phyloP scores from a whole-genome alignment of 1,140 invertebrate species.

The Plectrocnemia conspersa region DNA sequence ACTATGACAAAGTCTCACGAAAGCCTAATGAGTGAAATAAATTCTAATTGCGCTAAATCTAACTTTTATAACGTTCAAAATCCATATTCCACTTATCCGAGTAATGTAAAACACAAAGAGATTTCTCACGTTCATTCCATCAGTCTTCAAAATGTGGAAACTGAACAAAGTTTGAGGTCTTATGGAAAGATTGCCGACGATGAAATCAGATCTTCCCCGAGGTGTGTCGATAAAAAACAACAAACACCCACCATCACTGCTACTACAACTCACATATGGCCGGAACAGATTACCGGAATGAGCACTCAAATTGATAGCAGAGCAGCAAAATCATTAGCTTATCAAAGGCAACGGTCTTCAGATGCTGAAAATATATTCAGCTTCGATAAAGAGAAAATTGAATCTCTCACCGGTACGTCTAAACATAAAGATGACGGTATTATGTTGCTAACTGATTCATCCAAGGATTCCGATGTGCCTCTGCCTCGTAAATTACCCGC shows the following conservation, averaged over 20 bases:
- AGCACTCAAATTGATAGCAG: slow-evolving; percentile 52
- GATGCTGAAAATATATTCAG: slow-evolving; percentile 61
- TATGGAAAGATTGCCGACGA: slow-evolving; percentile 33
- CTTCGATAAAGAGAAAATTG: slow-evolving; percentile 65
- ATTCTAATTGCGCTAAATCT: slow-evolving; percentile 50
- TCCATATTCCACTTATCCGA: slow-evolving; percentile 57
- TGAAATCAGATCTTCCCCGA: slow-evolving; percentile 25
- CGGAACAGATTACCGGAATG: slow-evolving; percentile 52
- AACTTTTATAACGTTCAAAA: slow-evolving; percentile 62
- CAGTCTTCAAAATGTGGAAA: slow-evolving; percentile 62
- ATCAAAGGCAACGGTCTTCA: slow-evolving; percentile 50
- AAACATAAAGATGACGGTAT: slow-evolving; percentile 44
- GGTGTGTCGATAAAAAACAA: slow-evolving; percentile 29
- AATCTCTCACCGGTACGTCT: slow-evolving; percentile 57
- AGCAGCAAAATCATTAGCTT: slow-evolving; percentile 46
- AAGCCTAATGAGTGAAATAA: slow-evolving; percentile 52
- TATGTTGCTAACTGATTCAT: slow-evolving; percentile 50
- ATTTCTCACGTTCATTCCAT: slow-evolving; percentile 59
- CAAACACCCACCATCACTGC: too few relatives aligned
- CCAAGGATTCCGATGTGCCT: slow-evolving; percentile 53
- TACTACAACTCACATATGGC: slow-evolving; percentile 54
- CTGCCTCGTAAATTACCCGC: slow-evolving; percentile 48
- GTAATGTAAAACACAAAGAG: slow-evolving; percentile 55
- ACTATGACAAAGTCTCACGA: slow-evolving; percentile 53
- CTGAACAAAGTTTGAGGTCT: slow-evolving; percentile 55